Evolutionary conservation across 2,113 vertebrate genomes (phyloP), one percentile per base, ranked within the genome.

Genomic region (Ptilonorhynchus violaceus): DNA sequence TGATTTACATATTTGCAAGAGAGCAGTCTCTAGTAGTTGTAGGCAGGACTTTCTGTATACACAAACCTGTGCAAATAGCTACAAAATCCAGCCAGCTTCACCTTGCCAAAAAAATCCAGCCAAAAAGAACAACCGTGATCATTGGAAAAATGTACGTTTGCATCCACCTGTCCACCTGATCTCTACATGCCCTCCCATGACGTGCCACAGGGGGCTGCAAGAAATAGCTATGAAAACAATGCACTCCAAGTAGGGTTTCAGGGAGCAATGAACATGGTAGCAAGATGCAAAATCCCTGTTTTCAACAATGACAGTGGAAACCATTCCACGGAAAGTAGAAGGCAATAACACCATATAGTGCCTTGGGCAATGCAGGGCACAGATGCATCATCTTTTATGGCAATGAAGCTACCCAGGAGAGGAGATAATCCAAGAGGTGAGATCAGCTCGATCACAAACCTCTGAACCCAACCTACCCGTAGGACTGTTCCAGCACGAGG

Each of bases 401-500:
- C 31, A 92, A 7, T 13, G 8, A 86, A 53, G 39, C 23, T 55
- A 63, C 24, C 1, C 42, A 67, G 50, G 56, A 86, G 35, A 62
- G 23, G 23, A 89, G 93, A 69, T 13, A 37, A 17, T 44, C 31
- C 39, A 94, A 78, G n/a, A 31, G 19, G 7, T 69, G 23, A 88
- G 49, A 86, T 56, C 70, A 72, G n/a, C 31, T 47, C 7, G 14
- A 42, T 13, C 19, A 42, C 22, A 33, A 56, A 67, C 53, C 33
- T 81, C 33, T 63, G 41, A 84, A 80, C 12, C 28, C 78, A 81
- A 59, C 89, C 25, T 93, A 99, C 99, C 97, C 97, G 98, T 75
- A 99, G 78, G 30, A 99, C 83, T 22, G 66, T 91, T 83, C 98
- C 99, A 42, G 98, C 96, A 52, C 98, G 98, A 2, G 99, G 95